A percentile compares a stretch with the other conserved stretches of the same genome.
Evolutionary conservation across 2,113 vertebrate genomes (phyloP).

Genomic region (Oceanites oceanicus): DNA sequence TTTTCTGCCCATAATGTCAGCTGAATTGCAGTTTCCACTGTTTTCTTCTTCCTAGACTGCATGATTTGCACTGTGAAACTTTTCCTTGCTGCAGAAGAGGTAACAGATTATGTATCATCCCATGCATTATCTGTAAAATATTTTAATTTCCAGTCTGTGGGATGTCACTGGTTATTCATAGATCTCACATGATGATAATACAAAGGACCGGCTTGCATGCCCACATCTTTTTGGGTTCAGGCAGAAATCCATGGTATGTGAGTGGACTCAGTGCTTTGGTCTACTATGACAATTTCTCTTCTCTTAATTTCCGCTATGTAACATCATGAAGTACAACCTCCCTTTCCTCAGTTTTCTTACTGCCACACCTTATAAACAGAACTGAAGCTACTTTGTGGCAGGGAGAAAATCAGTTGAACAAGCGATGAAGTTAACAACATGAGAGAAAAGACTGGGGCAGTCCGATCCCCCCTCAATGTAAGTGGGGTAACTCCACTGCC

Average conservation of each 20-base stretch:
- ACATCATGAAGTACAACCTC: background rate
- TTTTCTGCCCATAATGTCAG: background rate
- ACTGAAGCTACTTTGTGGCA: background rate
- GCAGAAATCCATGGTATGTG: background rate
- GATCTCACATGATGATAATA: background rate
- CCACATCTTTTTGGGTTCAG: background rate
- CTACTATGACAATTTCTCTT: background rate
- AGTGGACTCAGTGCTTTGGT: background rate
- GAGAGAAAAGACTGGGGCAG: background rate
- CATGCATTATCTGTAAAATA: background rate
- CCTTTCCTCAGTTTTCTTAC: background rate
- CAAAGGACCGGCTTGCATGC: background rate
- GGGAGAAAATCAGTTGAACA: background rate
- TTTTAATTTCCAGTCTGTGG: background rate
- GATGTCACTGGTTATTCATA: background rate
- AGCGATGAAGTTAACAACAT: background rate
- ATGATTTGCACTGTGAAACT: background rate
- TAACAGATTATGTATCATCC: background rate
- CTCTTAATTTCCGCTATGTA: background rate
- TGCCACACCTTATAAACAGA: background rate
- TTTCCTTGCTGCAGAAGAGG: background rate
- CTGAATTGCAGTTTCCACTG: background rate
- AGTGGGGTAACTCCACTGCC: background rate
- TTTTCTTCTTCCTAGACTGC: background rate
- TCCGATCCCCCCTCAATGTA: background rate